Percentiles rank a stretch among this genome's conserved stretches.
Conservation (phyloP, 2,113 vertebrate species). For the Engraulis encrasicolus region DNA sequence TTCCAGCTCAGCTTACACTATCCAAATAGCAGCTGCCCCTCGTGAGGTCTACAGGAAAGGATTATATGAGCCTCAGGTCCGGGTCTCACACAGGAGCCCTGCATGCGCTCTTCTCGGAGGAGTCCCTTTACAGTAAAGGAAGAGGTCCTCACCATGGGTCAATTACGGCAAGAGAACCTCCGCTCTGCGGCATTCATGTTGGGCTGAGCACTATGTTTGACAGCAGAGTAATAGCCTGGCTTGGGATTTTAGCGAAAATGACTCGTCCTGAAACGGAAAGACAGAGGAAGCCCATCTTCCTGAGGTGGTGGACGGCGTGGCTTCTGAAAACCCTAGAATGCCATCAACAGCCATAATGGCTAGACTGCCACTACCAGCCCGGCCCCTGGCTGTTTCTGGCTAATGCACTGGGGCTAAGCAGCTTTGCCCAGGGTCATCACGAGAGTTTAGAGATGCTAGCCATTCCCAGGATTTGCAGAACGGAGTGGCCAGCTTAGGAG, state of each 20-base stretch:
- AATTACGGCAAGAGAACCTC: not conserved
- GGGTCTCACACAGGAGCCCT: not conserved
- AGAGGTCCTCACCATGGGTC: not conserved
- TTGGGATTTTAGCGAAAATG: not conserved
- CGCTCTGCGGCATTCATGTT: not conserved
- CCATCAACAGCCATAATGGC: not conserved
- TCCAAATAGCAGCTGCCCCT: slow-evolving; percentile 12
- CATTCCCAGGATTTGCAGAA: not conserved
- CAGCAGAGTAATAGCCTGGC: not conserved
- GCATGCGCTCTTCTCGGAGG: not conserved
- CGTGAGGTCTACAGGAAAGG: not conserved
- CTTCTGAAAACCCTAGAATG: too few relatives aligned
- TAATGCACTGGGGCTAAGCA: not conserved
- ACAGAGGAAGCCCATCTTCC: not conserved
- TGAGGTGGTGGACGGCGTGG: not conserved
- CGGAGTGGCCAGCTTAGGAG: not conserved
- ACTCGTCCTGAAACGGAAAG: not conserved
- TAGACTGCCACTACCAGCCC: not conserved
- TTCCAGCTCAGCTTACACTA: slow-evolving; percentile 12
- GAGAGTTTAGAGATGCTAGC: not conserved
- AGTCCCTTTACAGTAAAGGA: not conserved
- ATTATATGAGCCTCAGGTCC: not conserved
- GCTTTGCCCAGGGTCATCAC: not conserved
- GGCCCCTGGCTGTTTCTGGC: not conserved
- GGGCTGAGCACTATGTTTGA: not conserved